Conservation (phyloP, 2,797 vertebrate species). For the Spatula versicolor region DNA sequence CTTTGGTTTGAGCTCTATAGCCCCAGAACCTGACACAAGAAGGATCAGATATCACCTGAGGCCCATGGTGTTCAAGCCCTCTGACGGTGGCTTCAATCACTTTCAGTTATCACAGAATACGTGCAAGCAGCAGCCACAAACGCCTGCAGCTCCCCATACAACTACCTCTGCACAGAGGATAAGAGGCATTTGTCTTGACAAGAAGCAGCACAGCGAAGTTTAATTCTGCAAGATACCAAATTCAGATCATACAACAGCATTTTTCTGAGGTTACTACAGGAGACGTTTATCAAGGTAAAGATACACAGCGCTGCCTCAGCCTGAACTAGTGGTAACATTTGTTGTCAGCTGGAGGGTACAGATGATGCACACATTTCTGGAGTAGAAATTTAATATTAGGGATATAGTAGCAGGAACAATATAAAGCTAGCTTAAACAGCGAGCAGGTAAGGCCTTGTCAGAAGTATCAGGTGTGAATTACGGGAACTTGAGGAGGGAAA, state of each 20-base stretch:
- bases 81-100: not conserved
- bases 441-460: not conserved
- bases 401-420: not conserved
- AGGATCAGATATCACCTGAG: accelerated
- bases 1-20: not conserved
- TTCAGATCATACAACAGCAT: not conserved
- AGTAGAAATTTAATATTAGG: not conserved
- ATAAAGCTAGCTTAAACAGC: not conserved
- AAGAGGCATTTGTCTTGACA: accelerated
- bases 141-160: not conserved
- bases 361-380: not conserved
- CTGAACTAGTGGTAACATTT: not conserved
- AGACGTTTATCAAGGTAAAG: not conserved
- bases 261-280: not conserved
- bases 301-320: not conserved
- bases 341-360: not conserved
- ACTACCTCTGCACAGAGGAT: not conserved
- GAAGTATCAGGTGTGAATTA: not conserved
- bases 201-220: not conserved
- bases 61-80: not conserved
- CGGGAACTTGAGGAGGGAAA: not conserved
- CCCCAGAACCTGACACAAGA: not conserved
- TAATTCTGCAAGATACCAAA: not conserved
- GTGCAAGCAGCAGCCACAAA: not conserved
- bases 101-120: not conserved